Evolutionary conservation across 2,113 vertebrate species (phyloP).

Genomic region (Pseudopodoces humilis): DNA sequence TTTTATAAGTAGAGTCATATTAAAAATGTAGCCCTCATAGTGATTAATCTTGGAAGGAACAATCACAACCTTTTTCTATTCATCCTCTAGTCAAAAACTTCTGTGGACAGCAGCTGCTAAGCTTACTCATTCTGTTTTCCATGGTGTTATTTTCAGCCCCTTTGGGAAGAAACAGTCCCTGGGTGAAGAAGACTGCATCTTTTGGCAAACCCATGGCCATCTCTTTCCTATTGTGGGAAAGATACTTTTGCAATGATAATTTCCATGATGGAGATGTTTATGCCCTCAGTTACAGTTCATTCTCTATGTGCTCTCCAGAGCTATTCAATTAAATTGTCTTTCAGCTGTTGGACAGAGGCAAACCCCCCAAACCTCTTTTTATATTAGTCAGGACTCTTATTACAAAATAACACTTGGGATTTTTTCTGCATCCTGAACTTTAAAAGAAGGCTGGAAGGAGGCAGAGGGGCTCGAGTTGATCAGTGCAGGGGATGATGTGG

Average conservation of each 20-base stretch:
- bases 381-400: neutral
- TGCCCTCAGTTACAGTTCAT: neutral
- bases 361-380: neutral
- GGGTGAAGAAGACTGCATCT: neutral
- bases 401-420: neutral
- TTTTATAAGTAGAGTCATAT: neutral
- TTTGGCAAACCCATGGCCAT: neutral
- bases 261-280: neutral
- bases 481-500: neutral
- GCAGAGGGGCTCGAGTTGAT: neutral
- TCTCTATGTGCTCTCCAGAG: neutral
- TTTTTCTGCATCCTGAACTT: neutral
- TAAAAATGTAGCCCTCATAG: neutral
- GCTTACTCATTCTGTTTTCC: neutral
- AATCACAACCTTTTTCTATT: neutral
- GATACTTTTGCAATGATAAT: neutral
- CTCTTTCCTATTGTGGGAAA: neutral
- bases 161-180: neutral
- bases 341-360: neutral
- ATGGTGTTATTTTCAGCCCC: neutral
- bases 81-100: neutral
- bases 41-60: neutral
- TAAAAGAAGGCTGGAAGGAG: neutral
- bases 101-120: neutral
- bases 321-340: neutral